These are phyloP conservation scores for Melieria picta DNA, from an alignment of 2,888 invertebrate genomes.

Conservation along the genomic window DNA sequence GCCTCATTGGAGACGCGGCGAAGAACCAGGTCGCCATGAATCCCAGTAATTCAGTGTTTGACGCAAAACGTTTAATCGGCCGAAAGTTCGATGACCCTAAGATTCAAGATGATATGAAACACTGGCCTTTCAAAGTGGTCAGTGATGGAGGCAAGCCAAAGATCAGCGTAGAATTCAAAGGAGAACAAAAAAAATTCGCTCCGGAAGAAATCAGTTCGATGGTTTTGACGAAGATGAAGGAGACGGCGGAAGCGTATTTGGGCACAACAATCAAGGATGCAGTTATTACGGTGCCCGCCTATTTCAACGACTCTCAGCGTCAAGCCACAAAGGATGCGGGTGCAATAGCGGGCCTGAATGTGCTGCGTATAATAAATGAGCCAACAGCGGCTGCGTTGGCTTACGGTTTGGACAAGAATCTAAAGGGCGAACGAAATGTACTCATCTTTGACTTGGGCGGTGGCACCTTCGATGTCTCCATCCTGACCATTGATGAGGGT, in stretches of 20 bases:
- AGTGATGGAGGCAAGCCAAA: slow-evolving; percentile 83
- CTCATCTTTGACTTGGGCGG: slow-evolving; percentile 74
- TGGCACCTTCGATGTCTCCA: slow-evolving; percentile 95
- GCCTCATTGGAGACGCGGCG: slow-evolving; percentile 79
- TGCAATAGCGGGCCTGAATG: slow-evolving; percentile 87
- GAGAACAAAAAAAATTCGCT: slow-evolving; percentile 87
- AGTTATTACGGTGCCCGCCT: slow-evolving; percentile 90
- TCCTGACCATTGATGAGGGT: slow-evolving; percentile 92
- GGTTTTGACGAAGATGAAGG: slow-evolving; percentile 94
- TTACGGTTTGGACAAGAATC: slow-evolving; percentile 88
- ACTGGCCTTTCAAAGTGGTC: slow-evolving; percentile 92
- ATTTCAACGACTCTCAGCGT: slow-evolving; percentile 88
- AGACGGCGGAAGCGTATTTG: slow-evolving; percentile 87
- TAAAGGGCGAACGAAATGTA: slow-evolving; percentile 82
- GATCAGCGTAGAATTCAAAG: slow-evolving; percentile 86
- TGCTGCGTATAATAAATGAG: slow-evolving; percentile 91
- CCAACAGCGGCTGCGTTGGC: slow-evolving; percentile 93
- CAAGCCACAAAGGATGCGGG: slow-evolving; percentile 96
- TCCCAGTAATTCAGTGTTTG: slow-evolving; percentile 88
- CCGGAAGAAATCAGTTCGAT: slow-evolving; percentile 92
- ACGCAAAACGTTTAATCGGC: slow-evolving; percentile 93
- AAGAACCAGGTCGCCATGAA: slow-evolving; percentile 89
- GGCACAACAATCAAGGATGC: slow-evolving; percentile 85
- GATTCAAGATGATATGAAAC: slow-evolving; percentile 92
- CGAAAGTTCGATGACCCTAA: slow-evolving; percentile 87